A percentile compares a stretch with the other conserved stretches of the same genome.
These are phyloP conservation scores for Perca fluviatilis DNA, from an alignment of 2,113 vertebrate genomes.

Conservation along the genomic window DNA sequence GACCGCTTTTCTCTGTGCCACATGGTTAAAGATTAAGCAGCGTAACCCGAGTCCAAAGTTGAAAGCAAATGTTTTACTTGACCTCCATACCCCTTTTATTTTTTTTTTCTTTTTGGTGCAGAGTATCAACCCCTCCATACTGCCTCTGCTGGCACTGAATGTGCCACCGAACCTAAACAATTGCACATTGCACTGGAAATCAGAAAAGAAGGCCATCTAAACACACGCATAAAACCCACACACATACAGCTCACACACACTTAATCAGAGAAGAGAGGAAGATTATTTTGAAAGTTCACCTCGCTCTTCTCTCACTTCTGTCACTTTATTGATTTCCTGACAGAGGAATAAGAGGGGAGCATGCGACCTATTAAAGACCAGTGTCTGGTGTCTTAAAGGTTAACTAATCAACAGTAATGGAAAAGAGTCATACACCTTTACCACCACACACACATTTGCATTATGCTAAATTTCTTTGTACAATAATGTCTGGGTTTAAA, in stretches of 20 bases:
- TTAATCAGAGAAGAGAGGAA: slow-evolving; percentile 29
- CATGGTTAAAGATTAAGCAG: not conserved
- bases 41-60: not conserved
- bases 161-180: not conserved
- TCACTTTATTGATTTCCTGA: slow-evolving; percentile 74
- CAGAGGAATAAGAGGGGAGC: slow-evolving; percentile 50
- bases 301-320: slow-evolving; percentile 42
- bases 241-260: slow-evolving; percentile 10
- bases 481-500: not conserved
- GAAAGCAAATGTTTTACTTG: not conserved
- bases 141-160: not conserved
- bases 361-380: slow-evolving; percentile 66
- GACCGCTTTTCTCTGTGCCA: not conserved
- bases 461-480: slow-evolving; percentile 28
- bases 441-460: not conserved
- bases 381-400: slow-evolving; percentile 70
- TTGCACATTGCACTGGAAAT: not conserved
- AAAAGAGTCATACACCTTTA: slow-evolving; percentile 60
- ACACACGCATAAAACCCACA: not conserved
- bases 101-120: not conserved
- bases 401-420: slow-evolving; percentile 74
- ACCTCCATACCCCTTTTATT: not conserved
- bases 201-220: not conserved
- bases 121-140: not conserved
- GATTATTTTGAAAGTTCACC: slow-evolving; percentile 55